A percentile compares a stretch with the other conserved stretches of the same genome.
Conservation (phyloP, 2,888 invertebrate genomes). For the Smittia aterrima region DNA sequence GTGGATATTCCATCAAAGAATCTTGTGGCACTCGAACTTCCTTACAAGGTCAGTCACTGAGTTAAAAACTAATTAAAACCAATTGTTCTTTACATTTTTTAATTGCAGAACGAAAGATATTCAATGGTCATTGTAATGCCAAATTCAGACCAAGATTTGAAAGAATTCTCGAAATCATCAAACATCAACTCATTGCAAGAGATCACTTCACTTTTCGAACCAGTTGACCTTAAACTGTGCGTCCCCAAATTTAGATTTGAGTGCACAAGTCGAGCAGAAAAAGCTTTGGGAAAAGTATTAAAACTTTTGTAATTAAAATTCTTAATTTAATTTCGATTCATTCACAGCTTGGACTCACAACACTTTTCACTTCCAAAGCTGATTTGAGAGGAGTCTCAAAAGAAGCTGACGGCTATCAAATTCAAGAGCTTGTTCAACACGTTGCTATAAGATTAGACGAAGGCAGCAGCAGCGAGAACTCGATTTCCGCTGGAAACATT, state of each 20-base stretch:
- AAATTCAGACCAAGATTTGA: conserved; percentile 59
- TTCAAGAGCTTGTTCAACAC: conserved; percentile 66
- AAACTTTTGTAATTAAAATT: no score
- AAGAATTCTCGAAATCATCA: conserved; percentile 58
- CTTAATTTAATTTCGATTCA: conserved; percentile 6
- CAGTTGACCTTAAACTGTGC: conserved; percentile 56
- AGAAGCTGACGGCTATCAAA: conserved; percentile 60
- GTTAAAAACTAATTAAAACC: conserved; percentile 3
- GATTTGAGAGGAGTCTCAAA: conserved; percentile 61
- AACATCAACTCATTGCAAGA: conserved; percentile 55
- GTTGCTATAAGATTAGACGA: conserved; percentile 64
- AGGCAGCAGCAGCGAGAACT: conserved; percentile 54
- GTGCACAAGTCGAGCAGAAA: conserved; percentile 63
- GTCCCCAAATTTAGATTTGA: conserved; percentile 64
- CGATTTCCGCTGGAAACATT: conserved; percentile 44
- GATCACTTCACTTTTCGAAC: conserved; percentile 54
- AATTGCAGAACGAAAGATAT: conserved; percentile 59
- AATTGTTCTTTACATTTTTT: conserved; percentile 12
- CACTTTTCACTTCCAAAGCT: conserved; percentile 61
- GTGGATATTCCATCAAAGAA: conserved; percentile 62
- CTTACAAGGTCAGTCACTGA: conserved; percentile 69
- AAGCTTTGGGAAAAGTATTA: conserved; percentile 59
- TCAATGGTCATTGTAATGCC: conserved; percentile 61
- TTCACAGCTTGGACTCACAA: conserved; percentile 59
- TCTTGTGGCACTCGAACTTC: conserved; percentile 67